Evolutionary conservation across 2,888 invertebrate species (phyloP), one percentile per base, ranked within the genome.

Genomic region (Acrobasis consociella): DNA sequence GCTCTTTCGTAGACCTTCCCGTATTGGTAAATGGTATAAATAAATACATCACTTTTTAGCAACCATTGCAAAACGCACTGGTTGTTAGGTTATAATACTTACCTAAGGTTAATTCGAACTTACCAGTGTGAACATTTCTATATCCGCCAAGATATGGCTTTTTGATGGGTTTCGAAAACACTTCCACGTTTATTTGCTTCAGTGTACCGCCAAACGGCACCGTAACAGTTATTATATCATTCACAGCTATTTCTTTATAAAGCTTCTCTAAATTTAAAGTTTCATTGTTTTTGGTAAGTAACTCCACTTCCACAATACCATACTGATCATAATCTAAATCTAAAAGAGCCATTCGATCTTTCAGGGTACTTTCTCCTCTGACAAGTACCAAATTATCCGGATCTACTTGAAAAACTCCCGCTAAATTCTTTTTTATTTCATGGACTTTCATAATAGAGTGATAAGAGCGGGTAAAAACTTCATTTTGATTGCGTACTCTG

Each of bases 61-160:
- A 7, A 31, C 31, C 31, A 31, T 5, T 31, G 31, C 31, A n/a
- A n/a, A n/a, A n/a, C n/a, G n/a, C n/a, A n/a, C n/a, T n/a, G n/a
- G n/a, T n/a, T n/a, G n/a, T n/a, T n/a, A n/a, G n/a, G n/a, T n/a
- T n/a, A n/a, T n/a, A n/a, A n/a, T n/a, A n/a, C n/a, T n/a, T n/a
- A n/a, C n/a, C n/a, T n/a, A n/a, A n/a, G n/a, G n/a, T 7, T 31
- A 31, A 7, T 31, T 31, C 8, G 0, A 22, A 31, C 13, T 5
- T 81, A 92, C 95, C 95, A 62, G 95, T 96, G 60, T 93, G 80
- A 70, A 93, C 94, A 82, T 98, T 94, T 65, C 94, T 93, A 85
- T 96, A 98, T 42, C 98, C 98, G 60, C 97, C 97, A 70, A 96
- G 85, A 87, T 95, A 96, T 0, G 97, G 96, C 78, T 97, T 98